Conservation (phyloP, 2,888 invertebrate genomes). For the Carabus problematicus region DNA sequence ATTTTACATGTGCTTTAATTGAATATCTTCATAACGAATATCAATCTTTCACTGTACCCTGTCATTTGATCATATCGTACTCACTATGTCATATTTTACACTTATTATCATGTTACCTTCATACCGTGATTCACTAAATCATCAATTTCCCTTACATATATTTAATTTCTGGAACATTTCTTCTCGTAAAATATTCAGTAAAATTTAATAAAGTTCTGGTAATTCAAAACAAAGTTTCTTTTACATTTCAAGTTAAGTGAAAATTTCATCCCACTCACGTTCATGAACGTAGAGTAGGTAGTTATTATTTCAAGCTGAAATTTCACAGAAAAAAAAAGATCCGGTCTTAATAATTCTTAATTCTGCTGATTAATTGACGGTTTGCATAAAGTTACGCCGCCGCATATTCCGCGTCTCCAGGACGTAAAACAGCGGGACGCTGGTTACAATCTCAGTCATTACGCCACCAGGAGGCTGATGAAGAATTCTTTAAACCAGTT, state of each 20-base stretch:
- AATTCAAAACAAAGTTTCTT: background rate
- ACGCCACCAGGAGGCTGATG: constrained; percentile 26
- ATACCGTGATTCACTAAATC: no score
- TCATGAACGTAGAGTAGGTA: no score
- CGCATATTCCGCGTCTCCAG: background rate
- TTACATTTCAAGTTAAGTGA: background rate
- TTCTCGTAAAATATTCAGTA: background rate
- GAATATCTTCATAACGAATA: constrained; percentile 26
- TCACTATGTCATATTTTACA: background rate
- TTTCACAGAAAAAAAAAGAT: constrained; percentile 14
- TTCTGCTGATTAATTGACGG: constrained; percentile 32
- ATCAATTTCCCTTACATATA: no score
- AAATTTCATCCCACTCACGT: background rate
- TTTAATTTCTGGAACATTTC: background rate
- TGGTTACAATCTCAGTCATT: background rate
- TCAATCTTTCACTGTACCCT: constrained; percentile 25
- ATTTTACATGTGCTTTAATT: constrained; percentile 25
- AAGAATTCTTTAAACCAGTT: constrained; percentile 24
- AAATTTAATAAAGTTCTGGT: constrained; percentile 3
- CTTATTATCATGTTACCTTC: no score
- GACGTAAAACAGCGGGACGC: background rate
- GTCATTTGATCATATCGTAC: background rate
- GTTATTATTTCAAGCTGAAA: background rate
- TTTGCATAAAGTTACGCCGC: background rate
- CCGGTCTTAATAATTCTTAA: constrained; percentile 34